Percentiles rank a stretch among this genome's conserved stretches.
Evolutionary conservation across 2,113 vertebrate genomes (phyloP).

Genomic region (Zosterops borbonicus): DNA sequence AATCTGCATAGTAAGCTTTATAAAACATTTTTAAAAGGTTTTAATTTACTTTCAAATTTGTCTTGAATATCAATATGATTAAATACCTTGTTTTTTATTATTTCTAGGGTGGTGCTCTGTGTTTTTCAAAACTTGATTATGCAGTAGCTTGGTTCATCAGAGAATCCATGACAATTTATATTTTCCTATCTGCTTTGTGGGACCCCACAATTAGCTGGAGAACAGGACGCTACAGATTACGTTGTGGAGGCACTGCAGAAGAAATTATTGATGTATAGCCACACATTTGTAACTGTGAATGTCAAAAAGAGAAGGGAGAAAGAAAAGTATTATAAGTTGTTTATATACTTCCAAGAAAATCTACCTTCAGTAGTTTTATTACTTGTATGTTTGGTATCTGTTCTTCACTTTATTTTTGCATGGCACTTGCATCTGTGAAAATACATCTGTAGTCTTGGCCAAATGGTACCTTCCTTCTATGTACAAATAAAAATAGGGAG

Average conservation of each 20-base stretch:
- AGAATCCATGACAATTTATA: conserved; percentile 98
- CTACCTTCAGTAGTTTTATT: conserved; percentile 83
- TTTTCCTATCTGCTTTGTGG: conserved; percentile 98
- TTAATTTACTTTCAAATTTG: neutral
- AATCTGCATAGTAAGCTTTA: neutral
- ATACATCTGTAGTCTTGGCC: conserved; percentile 75
- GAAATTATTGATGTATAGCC: conserved; percentile 93
- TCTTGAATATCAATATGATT: neutral
- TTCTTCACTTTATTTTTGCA: conserved; percentile 86
- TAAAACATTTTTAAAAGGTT: neutral
- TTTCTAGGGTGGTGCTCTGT: conserved; percentile 82
- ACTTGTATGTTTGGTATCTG: conserved; percentile 79
- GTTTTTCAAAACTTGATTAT: conserved; percentile 98
- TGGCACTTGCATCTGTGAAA: conserved; percentile 83
- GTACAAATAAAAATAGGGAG: conserved; percentile 62
- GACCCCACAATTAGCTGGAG: conserved; percentile 99
- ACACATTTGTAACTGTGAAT: conserved; percentile 70
- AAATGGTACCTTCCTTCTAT: conserved; percentile 70
- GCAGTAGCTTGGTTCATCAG: conserved; percentile 99
- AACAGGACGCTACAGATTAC: conserved; percentile 92
- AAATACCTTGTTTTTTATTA: neutral
- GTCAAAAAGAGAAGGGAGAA: conserved; percentile 28
- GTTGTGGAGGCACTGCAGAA: conserved; percentile 96
- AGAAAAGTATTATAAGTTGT: conserved; percentile 80
- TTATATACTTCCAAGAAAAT: conserved; percentile 80